Base-by-base conservation (phyloP, 2,113 vertebrate genomes). In the Steatornis caripensis region DNA sequence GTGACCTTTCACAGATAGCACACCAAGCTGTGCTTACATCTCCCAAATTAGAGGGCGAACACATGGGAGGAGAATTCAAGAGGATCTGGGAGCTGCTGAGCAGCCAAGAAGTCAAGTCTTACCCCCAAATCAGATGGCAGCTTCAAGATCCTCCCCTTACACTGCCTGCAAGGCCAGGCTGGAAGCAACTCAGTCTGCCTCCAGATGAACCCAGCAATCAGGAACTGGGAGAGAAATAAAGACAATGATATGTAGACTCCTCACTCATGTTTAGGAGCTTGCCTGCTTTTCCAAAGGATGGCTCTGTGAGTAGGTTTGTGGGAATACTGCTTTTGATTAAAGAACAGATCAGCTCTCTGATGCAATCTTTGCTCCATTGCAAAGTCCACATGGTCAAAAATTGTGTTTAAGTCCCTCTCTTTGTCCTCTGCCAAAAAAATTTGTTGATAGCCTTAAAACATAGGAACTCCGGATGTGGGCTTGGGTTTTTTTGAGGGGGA, bases 21-120 rank as follows among this genome's bases (percentile, higher is more conserved):
- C 30, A 84, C 18, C 3, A 46, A 39, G 10, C 9, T 45, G 21
- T 39, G 46, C 20, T 74, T 39, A n/a, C 3, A 2, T 49, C 8
- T 51, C 51, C 13, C 16, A 49, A 20, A 26, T 37, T 11, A 70
- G 15, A 34, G 4, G 57, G 23, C 8, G 17, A 68, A n/a, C 0
- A 2, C 0, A 0, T 48, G 22, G 21, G 12, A 83, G 18, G 37
- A 60, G 55, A 78, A 61, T 57, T 41, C 17, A 29, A 9, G 7
- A n/a, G 26, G 29, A 58, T 14, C 11, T 62, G 20, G 23, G 6
- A 71, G 15, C 10, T 82, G 20, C 41, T 19, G 9, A 58, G 29
- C 37, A 78, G 15, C 27, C 1, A 3, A 49, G 62, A 57, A 7
- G 2, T 32, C 26, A 78, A 61, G 6, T 5, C 23, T 60, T 37